These are phyloP conservation scores for Phalacrocorax carbo DNA, from an alignment of 2,113 vertebrate species.

Conservation along the genomic window DNA sequence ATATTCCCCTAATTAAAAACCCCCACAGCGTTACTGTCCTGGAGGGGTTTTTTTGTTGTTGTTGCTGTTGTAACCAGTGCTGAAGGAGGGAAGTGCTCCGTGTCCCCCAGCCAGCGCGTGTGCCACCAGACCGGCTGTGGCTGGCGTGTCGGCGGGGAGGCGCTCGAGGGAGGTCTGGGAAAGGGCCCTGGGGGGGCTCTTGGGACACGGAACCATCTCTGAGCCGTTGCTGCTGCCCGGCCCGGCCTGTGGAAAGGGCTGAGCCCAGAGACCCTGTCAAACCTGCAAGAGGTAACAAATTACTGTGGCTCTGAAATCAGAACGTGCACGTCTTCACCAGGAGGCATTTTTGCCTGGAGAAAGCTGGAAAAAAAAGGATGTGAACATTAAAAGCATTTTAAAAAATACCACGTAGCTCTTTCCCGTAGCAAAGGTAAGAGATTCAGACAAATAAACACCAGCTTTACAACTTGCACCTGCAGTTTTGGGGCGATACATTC, in stretches of 20 bases:
- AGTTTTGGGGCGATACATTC: neutral
- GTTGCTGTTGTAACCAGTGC: neutral
- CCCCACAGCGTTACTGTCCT: neutral
- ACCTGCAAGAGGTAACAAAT: neutral
- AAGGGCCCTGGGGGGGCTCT: neutral
- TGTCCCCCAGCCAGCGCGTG: neutral
- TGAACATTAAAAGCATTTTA: constrained; percentile 33
- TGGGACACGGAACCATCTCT: neutral
- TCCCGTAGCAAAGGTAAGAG: neutral
- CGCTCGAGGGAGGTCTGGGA: neutral
- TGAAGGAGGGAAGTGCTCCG: fast-evolving
- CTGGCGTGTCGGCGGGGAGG: neutral
- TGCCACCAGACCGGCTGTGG: neutral
- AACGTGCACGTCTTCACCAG: neutral
- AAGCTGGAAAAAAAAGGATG: neutral
- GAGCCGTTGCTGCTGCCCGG: neutral
- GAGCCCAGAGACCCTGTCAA: neutral
- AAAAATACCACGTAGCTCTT: neutral
- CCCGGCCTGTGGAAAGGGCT: neutral
- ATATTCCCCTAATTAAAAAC: neutral
- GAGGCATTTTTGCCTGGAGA: neutral
- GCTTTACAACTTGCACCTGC: neutral
- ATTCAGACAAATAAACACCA: neutral
- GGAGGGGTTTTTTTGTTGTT: neutral
- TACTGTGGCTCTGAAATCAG: neutral